A percentile compares a stretch with the other conserved stretches of the same genome.
Conservation (phyloP, 2,888 invertebrate species). For the Sceliomorpha sp. region DNA sequence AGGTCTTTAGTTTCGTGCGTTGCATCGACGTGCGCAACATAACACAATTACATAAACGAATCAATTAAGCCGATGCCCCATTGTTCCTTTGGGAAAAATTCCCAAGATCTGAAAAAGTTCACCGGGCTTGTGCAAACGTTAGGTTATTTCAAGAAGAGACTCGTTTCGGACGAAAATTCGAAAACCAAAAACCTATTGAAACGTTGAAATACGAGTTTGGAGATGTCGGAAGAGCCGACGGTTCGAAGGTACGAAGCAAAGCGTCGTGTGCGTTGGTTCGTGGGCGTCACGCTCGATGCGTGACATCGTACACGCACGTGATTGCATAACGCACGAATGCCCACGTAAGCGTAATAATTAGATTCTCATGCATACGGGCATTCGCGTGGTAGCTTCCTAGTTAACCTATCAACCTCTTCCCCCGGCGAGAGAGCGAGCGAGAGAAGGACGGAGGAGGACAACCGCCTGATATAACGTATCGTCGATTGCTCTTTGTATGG, state of each 20-base stretch:
- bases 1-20: constrained; percentile 18
- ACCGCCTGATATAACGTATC: constrained; percentile 38
- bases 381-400: constrained; percentile 68
- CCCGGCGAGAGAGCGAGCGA: constrained; percentile 5
- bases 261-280: too few relatives aligned
- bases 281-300: too few relatives aligned
- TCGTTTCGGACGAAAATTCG: too few relatives aligned
- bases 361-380: constrained; percentile 59
- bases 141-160: too few relatives aligned
- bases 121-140: too few relatives aligned
- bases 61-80: constrained; percentile 11
- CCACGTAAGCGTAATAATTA: constrained; percentile 63
- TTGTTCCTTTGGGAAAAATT: constrained; percentile 4
- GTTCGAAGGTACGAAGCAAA: too few relatives aligned
- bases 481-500: constrained; percentile 20
- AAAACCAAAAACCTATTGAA: too few relatives aligned
- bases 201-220: too few relatives aligned
- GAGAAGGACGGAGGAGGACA: constrained; percentile 23
- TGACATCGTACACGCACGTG: constrained; percentile 47
- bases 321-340: constrained; percentile 62
- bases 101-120: too few relatives aligned
- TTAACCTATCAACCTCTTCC: constrained; percentile 68
- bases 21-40: constrained; percentile 17
- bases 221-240: too few relatives aligned
- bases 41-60: constrained; percentile 25